Evolutionary conservation across 2,888 invertebrate species (phyloP).

Genomic region (Cyclophora albipunctata): DNA sequence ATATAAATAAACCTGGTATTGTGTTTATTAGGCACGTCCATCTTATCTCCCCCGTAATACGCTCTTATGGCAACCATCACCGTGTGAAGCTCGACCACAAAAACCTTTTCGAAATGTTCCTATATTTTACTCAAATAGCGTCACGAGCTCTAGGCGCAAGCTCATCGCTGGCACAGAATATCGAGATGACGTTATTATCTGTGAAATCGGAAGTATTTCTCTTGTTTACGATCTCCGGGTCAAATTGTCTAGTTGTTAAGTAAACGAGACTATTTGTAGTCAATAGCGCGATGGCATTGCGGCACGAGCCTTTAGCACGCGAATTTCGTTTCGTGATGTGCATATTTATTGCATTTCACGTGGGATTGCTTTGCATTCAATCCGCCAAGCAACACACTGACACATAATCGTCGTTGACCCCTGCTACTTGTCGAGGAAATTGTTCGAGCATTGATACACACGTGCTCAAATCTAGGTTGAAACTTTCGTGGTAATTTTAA

Average conservation of each 20-base stretch:
- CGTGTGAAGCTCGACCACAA: slow-evolving; percentile 12
- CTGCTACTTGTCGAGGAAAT: slow-evolving; percentile 54
- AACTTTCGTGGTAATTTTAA: slow-evolving; percentile 63
- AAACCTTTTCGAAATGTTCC: slow-evolving; percentile 12
- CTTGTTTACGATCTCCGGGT: slow-evolving; percentile 10
- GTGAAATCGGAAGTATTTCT: neutral
- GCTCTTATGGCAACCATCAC: slow-evolving; percentile 18
- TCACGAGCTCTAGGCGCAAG: too few relatives aligned
- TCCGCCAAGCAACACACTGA: slow-evolving; percentile 56
- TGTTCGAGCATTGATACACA: slow-evolving; percentile 52
- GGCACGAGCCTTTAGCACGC: slow-evolving; percentile 47
- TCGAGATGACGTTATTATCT: too few relatives aligned
- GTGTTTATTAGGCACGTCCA: slow-evolving; percentile 35
- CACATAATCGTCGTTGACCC: slow-evolving; percentile 53
- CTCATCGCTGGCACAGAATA: too few relatives aligned
- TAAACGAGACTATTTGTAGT: slow-evolving; percentile 38
- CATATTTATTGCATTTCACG: slow-evolving; percentile 41
- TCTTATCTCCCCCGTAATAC: slow-evolving; percentile 38
- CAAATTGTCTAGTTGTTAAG: slow-evolving; percentile 12
- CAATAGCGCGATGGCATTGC: slow-evolving; percentile 20
- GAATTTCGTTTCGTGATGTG: slow-evolving; percentile 50
- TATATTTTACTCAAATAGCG: too few relatives aligned
- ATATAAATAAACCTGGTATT: slow-evolving; percentile 24
- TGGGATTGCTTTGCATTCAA: slow-evolving; percentile 50
- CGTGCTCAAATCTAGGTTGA: slow-evolving; percentile 61